These are phyloP conservation scores for Psilanteris sp. DNA, from an alignment of 1,140 invertebrate species.

Conservation along the genomic window DNA sequence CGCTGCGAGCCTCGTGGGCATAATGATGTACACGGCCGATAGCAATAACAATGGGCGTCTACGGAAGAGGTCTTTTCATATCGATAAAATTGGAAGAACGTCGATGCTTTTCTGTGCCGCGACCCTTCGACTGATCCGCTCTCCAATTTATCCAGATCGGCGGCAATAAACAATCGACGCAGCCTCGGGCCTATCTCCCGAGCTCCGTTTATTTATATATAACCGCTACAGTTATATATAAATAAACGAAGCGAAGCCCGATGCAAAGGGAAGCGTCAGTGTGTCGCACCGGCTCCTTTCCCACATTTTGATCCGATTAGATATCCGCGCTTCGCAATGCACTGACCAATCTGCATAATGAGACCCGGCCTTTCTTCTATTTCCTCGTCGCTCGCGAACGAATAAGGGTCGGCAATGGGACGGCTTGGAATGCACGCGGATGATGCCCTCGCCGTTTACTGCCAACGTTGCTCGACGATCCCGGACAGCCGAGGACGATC, in stretches of 20 bases:
- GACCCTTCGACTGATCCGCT: slow-evolving; percentile 28
- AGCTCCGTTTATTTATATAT: slow-evolving; percentile 3
- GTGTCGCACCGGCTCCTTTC: slow-evolving; percentile 61
- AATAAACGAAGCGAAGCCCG: slow-evolving; percentile 17
- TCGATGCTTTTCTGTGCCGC: slow-evolving; percentile 22
- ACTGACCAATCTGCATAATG: slow-evolving; percentile 66
- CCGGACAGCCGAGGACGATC: slow-evolving; percentile 61
- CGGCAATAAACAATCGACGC: slow-evolving; percentile 65
- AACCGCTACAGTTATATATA: slow-evolving; percentile 50
- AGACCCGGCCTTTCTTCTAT: slow-evolving; percentile 61
- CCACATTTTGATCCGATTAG: slow-evolving; percentile 71
- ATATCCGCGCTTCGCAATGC: slow-evolving; percentile 62
- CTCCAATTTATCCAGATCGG: slow-evolving; percentile 65
- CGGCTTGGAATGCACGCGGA: slow-evolving; percentile 49
- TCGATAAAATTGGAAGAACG: slow-evolving; percentile 39
- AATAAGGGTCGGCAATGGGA: slow-evolving; percentile 62
- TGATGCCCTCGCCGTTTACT: slow-evolving; percentile 49
- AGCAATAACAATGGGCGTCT: slow-evolving; percentile 49
- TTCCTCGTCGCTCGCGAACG: slow-evolving; percentile 50
- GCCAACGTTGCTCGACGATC: slow-evolving; percentile 42
- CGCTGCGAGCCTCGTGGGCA: slow-evolving; percentile 21
- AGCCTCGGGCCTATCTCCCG: slow-evolving; percentile 22
- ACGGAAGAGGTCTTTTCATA: slow-evolving; percentile 39
- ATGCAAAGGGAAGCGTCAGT: slow-evolving; percentile 32
- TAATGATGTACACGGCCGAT: slow-evolving; percentile 50